A percentile compares a stretch with the other conserved stretches of the same genome.
Conservation (phyloP, 1,140 invertebrate genomes). For the Dolichoris vasculosae region DNA sequence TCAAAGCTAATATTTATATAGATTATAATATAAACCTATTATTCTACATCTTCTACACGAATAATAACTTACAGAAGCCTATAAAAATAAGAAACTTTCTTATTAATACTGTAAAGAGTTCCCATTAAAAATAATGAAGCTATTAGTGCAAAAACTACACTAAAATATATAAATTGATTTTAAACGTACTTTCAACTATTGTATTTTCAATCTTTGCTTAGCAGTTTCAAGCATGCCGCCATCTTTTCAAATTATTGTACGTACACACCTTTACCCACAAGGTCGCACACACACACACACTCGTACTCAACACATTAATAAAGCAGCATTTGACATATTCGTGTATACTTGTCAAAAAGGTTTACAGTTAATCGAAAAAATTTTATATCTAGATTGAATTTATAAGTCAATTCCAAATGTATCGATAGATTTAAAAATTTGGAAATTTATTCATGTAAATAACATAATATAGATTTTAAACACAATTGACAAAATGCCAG, state of each 20-base stretch:
- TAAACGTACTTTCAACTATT: background rate
- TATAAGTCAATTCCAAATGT: background rate
- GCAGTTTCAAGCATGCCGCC: background rate
- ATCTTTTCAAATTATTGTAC: slow-evolving; percentile 3
- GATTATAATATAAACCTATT: background rate
- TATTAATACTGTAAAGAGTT: background rate
- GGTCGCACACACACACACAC: no score
- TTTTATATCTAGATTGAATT: background rate
- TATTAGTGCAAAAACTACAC: background rate
- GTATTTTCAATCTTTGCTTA: background rate
- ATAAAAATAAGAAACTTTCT: background rate
- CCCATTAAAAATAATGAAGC: background rate
- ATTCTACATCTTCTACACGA: background rate
- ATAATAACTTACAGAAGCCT: background rate
- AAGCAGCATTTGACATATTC: no score
- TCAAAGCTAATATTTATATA: background rate
- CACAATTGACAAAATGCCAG: slow-evolving; percentile 51
- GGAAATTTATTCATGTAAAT: background rate
- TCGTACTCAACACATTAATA: no score
- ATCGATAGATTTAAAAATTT: background rate
- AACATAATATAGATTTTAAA: background rate
- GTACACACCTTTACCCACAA: no score
- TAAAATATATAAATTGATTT: background rate
- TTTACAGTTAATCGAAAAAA: no score
- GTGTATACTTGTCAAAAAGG: no score